phyloP scores from a whole-genome alignment of 1,140 invertebrate species.

The Drosophila truncata region DNA sequence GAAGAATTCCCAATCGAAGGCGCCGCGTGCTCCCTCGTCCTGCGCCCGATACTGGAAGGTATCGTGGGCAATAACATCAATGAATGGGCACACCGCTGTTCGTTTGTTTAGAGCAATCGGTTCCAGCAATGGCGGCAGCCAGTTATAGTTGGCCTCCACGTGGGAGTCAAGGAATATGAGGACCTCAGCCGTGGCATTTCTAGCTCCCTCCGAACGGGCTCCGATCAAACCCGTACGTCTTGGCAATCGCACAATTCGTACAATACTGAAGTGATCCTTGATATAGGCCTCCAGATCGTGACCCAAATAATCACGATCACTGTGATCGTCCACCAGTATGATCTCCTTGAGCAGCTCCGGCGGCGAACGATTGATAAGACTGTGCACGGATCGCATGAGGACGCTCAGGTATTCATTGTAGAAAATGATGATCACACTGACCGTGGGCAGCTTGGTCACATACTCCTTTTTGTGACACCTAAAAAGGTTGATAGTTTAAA shows the following conservation, averaged over 20 bases:
- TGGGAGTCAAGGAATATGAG: slow-evolving; percentile 98
- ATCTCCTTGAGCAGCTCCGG: slow-evolving; percentile 94
- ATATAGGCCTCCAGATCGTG: slow-evolving; percentile 92
- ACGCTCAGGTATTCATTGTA: slow-evolving; percentile 97
- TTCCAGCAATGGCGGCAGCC: slow-evolving; percentile 96
- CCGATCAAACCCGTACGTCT: slow-evolving; percentile 94
- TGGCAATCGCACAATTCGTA: slow-evolving; percentile 90
- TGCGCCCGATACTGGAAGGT: slow-evolving; percentile 97
- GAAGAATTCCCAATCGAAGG: slow-evolving; percentile 98
- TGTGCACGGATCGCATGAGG: slow-evolving; percentile 93
- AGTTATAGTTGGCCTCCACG: slow-evolving; percentile 97
- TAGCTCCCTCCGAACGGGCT: slow-evolving; percentile 95
- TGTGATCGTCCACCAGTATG: slow-evolving; percentile 96
- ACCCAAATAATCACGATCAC: slow-evolving; percentile 91
- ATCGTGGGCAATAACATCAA: slow-evolving; percentile 97
- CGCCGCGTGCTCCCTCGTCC: slow-evolving; percentile 97
- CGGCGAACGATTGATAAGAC: slow-evolving; percentile 94
- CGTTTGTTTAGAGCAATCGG: slow-evolving; percentile 94
- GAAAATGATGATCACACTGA: slow-evolving; percentile 96
- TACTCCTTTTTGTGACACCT: slow-evolving; percentile 92
- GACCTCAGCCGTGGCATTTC: slow-evolving; percentile 92
- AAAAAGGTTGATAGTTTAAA: not conserved
- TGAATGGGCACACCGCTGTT: slow-evolving; percentile 97
- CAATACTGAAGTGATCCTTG: slow-evolving; percentile 88
- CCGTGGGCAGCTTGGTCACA: slow-evolving; percentile 91